Conservation (phyloP, 2,113 vertebrate species). For the Sinocyclocheilus rhinocerous region DNA sequence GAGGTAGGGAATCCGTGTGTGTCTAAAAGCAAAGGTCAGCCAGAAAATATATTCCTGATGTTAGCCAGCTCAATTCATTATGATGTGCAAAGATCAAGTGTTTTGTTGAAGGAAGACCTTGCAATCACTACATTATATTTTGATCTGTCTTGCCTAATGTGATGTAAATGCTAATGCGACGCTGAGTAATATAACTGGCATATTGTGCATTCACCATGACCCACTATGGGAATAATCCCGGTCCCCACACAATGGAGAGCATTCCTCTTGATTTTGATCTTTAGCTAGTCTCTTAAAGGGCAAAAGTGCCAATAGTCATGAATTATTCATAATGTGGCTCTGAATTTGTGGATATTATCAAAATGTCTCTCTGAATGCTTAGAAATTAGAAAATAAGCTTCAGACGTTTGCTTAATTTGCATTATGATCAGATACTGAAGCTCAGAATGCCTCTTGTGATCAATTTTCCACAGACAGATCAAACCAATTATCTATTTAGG, state of each 20-base stretch:
- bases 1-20: background rate
- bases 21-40: background rate
- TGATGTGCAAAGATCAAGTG: background rate
- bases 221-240: background rate
- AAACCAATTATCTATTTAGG: background rate
- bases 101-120: background rate
- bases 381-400: background rate
- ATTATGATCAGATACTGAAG: background rate
- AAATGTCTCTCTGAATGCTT: background rate
- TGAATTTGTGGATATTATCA: background rate
- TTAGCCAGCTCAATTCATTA: background rate
- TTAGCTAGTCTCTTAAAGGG: constrained; percentile 4
- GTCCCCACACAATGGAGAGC: background rate
- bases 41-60: background rate
- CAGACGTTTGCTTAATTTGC: background rate
- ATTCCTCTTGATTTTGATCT: constrained; percentile 2
- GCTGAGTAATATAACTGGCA: background rate
- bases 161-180: background rate
- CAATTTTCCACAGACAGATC: background rate
- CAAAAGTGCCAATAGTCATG: background rate
- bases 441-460: background rate
- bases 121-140: background rate
- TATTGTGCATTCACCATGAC: background rate
- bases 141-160: background rate
- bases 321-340: background rate